Conservation (phyloP, 2,113 vertebrate genomes). For the Irena cyanogastra region DNA sequence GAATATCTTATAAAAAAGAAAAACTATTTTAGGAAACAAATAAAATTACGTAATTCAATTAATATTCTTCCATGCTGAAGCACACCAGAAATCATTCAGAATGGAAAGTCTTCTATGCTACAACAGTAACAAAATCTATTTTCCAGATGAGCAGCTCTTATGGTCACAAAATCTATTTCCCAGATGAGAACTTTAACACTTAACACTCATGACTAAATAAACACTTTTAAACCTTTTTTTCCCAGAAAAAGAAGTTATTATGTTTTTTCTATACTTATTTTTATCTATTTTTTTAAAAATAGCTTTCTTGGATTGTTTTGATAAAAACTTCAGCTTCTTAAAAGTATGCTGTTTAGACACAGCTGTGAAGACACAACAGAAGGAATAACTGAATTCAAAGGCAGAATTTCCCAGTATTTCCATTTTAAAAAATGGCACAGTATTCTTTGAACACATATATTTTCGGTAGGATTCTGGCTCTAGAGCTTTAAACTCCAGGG, state of each 20-base stretch:
- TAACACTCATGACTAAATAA: not conserved
- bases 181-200: not conserved
- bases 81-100: not conserved
- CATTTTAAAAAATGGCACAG: not conserved
- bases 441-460: not conserved
- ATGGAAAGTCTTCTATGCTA: not conserved
- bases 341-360: not conserved
- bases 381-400: not conserved
- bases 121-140: not conserved
- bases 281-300: not conserved
- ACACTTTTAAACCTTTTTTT: not conserved
- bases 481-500: not conserved
- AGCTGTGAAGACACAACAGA: not conserved
- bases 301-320: not conserved
- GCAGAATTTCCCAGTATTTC: not conserved
- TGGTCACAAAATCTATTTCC: not conserved
- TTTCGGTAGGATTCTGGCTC: not conserved
- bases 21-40: not conserved
- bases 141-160: not conserved
- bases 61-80: not conserved
- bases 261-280: not conserved
- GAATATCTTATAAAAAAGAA: not conserved
- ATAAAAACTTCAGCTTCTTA: not conserved
- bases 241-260: accelerated
- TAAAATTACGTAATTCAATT: not conserved